Base-by-base conservation (phyloP, 2,888 invertebrate genomes). In the Scaptomyza tumidula region DNA sequence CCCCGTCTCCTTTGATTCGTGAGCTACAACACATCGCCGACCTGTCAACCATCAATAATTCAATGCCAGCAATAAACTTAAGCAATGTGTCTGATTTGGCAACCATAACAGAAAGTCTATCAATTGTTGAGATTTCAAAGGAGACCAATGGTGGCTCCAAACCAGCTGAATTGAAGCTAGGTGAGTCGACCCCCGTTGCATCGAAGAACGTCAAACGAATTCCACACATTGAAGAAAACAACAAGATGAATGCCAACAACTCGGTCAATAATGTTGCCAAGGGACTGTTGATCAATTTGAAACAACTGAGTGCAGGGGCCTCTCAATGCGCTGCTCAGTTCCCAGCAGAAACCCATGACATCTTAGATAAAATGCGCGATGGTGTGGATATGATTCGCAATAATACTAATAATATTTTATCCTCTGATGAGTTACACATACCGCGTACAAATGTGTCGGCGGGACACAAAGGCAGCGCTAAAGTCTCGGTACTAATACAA, bases 31-130 rank as follows among this genome's bases (percentile, higher is more conserved):
- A 94, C 52, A 93, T 94, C 74, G 91, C 95, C 0, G 95, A 96
- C 87, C 92, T 95, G 50, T 95, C 95, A 3, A 93, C 95, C 14
- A 95, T 95, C 65, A 95, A 95, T 86, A 95, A 95, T 90, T 95
- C 95, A 16, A 94, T 94, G 74, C 94, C 94, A 78, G 93, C 94
- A 69, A 94, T 94, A 54, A 94, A 94, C 74, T 93, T 94, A 33
- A 89, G 90, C 37, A 90, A 89, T 44, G 89, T 91, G 56, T 89
- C 92, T 93, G 97, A 97, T 93, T 93, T 97, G 82, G 97, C 97
- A 4, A 97, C 97, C 35, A 97, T 97, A 86, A 97, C 97, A 11
- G 97, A 97, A 92, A 96, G 96, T 71, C 92, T 96, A 49, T 95
- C 96, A 0, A 93, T 96, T 11, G 94, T 94, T 35, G 95, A 95